These are phyloP conservation scores for Aporophyla lueneburgensis DNA, from an alignment of 2,888 invertebrate genomes.

Conservation along the genomic window DNA sequence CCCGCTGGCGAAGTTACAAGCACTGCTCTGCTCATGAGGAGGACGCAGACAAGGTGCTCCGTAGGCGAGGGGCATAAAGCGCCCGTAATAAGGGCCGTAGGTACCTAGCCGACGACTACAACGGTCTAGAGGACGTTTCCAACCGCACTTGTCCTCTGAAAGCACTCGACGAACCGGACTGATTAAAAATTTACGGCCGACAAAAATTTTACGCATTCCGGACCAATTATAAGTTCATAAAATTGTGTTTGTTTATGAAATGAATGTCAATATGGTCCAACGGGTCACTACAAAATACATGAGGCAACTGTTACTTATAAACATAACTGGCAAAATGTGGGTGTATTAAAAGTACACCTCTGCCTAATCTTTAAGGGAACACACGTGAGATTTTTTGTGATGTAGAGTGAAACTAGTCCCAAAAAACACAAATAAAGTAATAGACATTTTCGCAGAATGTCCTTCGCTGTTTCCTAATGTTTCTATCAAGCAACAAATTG, in stretches of 20 bases:
- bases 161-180: conserved; percentile 60
- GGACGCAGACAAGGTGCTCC: conserved; percentile 67
- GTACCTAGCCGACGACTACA: conserved; percentile 60
- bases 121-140: conserved; percentile 66
- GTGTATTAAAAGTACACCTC: neutral
- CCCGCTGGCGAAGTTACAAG: conserved; percentile 60
- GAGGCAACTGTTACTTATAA: neutral
- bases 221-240: conserved; percentile 1
- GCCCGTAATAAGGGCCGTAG: conserved; percentile 64
- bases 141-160: conserved; percentile 68
- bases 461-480: conserved; percentile 43
- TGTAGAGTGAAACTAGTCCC: neutral
- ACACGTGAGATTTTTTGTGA: neutral
- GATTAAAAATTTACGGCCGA: conserved; percentile 62
- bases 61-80: conserved; percentile 62
- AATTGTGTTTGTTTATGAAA: conserved; percentile 1
- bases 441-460: conserved; percentile 35
- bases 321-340: neutral
- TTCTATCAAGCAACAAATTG: conserved; percentile 60
- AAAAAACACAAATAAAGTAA: conserved; percentile 1
- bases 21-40: conserved; percentile 64
- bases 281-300: no score
- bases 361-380: neutral
- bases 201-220: conserved; percentile 5
- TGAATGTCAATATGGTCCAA: neutral